These are phyloP conservation scores for Bugula neritina DNA, from an alignment of 2,888 invertebrate genomes.

Conservation along the genomic window DNA sequence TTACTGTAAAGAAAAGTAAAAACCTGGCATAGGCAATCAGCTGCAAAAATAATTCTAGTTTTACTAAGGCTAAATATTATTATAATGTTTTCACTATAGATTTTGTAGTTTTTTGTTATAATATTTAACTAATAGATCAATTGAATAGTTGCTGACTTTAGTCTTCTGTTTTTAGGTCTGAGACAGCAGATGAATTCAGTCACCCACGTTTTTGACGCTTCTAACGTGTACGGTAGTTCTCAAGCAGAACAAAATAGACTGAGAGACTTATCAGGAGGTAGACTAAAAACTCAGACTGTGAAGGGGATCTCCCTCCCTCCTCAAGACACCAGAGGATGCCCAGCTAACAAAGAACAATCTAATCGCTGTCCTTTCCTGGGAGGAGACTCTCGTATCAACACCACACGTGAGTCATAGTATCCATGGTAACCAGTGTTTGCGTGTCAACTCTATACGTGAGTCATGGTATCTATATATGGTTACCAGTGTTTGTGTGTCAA, in stretches of 20 bases:
- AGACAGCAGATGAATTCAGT: slow-evolving; percentile 9
- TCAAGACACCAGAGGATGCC: not conserved
- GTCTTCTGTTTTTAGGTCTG: not conserved
- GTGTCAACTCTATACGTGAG: slow-evolving; percentile 16
- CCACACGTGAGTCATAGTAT: not conserved
- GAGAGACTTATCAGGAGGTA: not conserved
- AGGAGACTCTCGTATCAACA: not conserved
- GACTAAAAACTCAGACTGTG: not conserved
- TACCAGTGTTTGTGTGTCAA: too few relatives aligned
- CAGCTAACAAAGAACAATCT: not conserved
- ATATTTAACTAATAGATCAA: too few relatives aligned
- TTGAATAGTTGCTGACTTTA: too few relatives aligned
- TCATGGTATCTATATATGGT: not conserved
- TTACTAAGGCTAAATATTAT: too few relatives aligned
- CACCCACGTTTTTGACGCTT: slow-evolving; percentile 10
- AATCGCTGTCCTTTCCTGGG: not conserved
- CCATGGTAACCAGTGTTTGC: too few relatives aligned
- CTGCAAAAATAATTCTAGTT: too few relatives aligned
- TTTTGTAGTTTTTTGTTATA: too few relatives aligned
- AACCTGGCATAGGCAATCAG: too few relatives aligned
- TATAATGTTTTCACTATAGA: too few relatives aligned
- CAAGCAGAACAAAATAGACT: not conserved
- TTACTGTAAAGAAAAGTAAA: too few relatives aligned
- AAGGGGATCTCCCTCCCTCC: not conserved
- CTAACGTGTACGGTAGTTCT: slow-evolving; percentile 2